A percentile compares a stretch with the other conserved stretches of the same genome.
Conservation (phyloP, 2,113 vertebrate genomes). For the Gavialis gangeticus region DNA sequence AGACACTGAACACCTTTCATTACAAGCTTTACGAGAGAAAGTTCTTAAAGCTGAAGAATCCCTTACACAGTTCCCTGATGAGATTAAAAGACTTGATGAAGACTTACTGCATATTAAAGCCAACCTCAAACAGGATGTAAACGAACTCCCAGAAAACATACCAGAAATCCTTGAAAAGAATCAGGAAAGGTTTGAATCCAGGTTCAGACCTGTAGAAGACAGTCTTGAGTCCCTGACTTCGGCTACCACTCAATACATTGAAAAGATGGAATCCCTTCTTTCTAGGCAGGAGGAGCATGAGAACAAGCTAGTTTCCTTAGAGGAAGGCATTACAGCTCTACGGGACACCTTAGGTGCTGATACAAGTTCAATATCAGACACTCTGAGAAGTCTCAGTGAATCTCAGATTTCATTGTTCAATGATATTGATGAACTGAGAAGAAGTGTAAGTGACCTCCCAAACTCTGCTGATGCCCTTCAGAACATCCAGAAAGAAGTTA, state of each 20-base stretch:
- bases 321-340: constrained; percentile 49
- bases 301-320: constrained; percentile 75
- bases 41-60: constrained; percentile 77
- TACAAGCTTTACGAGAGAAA: constrained; percentile 83
- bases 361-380: constrained; percentile 23
- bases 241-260: constrained; percentile 63
- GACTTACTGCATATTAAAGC: constrained; percentile 73
- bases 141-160: constrained; percentile 45
- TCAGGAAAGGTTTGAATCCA: constrained; percentile 78
- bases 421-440: constrained; percentile 75
- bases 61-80: constrained; percentile 75
- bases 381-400: constrained; percentile 72
- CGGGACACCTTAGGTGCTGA: constrained; percentile 55
- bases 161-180: constrained; percentile 71
- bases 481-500: constrained; percentile 75
- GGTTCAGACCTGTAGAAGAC: constrained; percentile 82
- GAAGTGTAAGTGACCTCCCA: constrained; percentile 79
- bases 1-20: constrained; percentile 77
- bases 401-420: constrained; percentile 74
- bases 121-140: constrained; percentile 65
- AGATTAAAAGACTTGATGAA: constrained; percentile 76
- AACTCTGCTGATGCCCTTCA: constrained; percentile 65
- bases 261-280: constrained; percentile 79
- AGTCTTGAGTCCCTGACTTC: constrained; percentile 62
- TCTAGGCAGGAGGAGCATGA: constrained; percentile 77